These are phyloP conservation scores for Homalodisca vitripennis DNA, from an alignment of 1,140 invertebrate species.

Conservation along the genomic window DNA sequence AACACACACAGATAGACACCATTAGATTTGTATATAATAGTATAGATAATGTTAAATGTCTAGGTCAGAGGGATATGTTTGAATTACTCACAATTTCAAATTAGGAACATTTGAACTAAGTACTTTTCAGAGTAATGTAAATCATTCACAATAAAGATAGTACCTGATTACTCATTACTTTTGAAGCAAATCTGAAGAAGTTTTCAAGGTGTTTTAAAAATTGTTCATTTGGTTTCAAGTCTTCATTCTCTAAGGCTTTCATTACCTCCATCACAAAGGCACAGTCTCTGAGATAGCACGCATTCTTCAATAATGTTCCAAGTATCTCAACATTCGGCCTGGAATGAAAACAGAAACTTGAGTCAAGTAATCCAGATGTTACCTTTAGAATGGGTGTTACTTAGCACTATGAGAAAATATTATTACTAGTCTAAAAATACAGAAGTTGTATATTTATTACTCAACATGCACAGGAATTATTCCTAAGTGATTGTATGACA, in stretches of 20 bases:
- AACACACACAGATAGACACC: too few species aligned
- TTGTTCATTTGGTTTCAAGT: constrained; percentile 52
- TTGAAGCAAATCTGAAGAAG: constrained; percentile 15
- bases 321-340: constrained; percentile 70
- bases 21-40: too few species aligned
- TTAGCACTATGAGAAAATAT: too few species aligned
- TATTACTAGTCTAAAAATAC: too few species aligned
- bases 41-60: background rate
- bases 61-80: background rate
- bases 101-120: too few species aligned
- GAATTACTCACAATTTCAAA: constrained; percentile 21
- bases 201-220: constrained; percentile 33
- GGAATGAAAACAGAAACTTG: constrained; percentile 45
- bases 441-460: too few species aligned
- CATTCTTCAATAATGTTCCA: constrained; percentile 64
- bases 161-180: background rate
- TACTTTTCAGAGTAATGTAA: background rate
- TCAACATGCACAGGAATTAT: too few species aligned
- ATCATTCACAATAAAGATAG: background rate
- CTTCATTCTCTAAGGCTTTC: constrained; percentile 58
- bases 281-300: constrained; percentile 57
- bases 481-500: too few species aligned
- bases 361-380: too few species aligned
- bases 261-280: constrained; percentile 65
- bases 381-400: too few species aligned